Base-by-base conservation (phyloP, 2,113 vertebrate species). In the Labeo catla region DNA sequence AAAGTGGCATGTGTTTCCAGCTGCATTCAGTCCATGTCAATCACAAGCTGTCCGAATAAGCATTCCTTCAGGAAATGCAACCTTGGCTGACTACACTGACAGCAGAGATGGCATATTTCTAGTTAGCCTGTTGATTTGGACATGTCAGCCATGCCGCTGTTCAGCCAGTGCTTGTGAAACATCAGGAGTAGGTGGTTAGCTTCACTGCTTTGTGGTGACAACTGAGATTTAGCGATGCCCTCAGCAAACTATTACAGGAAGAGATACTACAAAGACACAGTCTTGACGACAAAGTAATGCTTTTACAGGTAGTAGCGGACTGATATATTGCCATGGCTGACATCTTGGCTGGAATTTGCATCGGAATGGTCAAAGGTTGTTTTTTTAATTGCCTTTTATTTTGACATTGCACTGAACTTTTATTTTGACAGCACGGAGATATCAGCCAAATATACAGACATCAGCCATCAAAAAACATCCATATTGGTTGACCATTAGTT, bases 31-130 rank as follows among this genome's bases (percentile, higher is more conserved):
- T 47, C 21, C 39, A 12, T 21, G 70, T 74, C 72, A 74, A 49
- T 23, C 72, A 49, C 45, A 74, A 49, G 21, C 45, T 15, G 45
- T 74, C 72, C 11, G 6, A 49, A 23, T 23, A 74, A 23, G 72
- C 72, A 23, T 74, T 74, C 21, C 21, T 74, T 49, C 7, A 74
- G 43, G 10, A 74, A 21, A 73, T 1, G 10, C 43, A 12, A 12
- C 43, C 43, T 12, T 6, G 43, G 9, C 70, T 4, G 43, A 74
- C 43, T 23, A 49, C 45, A 49, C 21, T 13, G 45, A 74, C 72
- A 74, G 72, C 43, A 74, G 43, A 74, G 72, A 74, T 21, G 10
- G 72, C 72, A 74, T 74, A 23, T 74, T 73, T 74, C 72, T 23
- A 49, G 70, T 47, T n/a, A 47, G 39, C 2, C 9, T 11, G 72